These are phyloP conservation scores for Grallaria varia DNA, from an alignment of 2,113 vertebrate genomes.

Conservation along the genomic window DNA sequence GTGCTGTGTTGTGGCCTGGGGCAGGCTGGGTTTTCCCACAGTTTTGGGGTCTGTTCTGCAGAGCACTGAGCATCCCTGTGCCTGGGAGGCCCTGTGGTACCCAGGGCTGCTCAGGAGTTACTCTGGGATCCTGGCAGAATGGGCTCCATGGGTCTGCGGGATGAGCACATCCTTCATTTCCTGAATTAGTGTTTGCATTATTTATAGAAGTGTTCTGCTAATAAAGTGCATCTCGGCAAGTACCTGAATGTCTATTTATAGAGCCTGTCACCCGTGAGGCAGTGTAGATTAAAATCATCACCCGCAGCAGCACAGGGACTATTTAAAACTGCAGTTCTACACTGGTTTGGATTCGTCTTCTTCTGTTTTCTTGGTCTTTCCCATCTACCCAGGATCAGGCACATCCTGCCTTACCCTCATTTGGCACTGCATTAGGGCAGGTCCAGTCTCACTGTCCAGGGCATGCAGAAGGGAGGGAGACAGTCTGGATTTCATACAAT, in stretches of 20 bases:
- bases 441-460: accelerated
- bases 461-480: background rate
- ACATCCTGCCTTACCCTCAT: background rate
- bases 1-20: too few species aligned
- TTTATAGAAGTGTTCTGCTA: background rate
- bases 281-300: background rate
- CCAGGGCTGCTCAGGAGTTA: background rate
- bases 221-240: background rate
- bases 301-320: background rate
- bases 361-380: background rate
- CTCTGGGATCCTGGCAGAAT: background rate
- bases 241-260: constrained; percentile 24
- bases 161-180: constrained; percentile 13
- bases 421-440: background rate
- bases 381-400: accelerated
- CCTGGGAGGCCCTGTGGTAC: background rate
- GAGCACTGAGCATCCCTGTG: background rate
- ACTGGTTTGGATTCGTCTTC: background rate
- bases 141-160: background rate
- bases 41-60: background rate
- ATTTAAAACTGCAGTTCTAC: background rate
- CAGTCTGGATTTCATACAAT: background rate
- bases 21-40: accelerated
- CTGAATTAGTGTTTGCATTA: background rate
- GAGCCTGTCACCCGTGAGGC: background rate